A percentile compares a stretch with the other conserved stretches of the same genome.
Evolutionary conservation across 2,113 vertebrate species (phyloP).

Genomic region (rat (Rattus norvegicus)): GRCr8 NC_086019.1:227858001-227858500

Average conservation of each 20-base stretch:
- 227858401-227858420: neutral
- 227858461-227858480: constrained; percentile 27
- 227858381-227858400: constrained; percentile 40
- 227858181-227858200: neutral
- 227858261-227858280: neutral
- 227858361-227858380: constrained; percentile 36
- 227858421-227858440: neutral
- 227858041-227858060: neutral
- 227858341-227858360: constrained; percentile 19
- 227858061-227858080: neutral
- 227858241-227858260: neutral
- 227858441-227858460: constrained; percentile 34
- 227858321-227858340: constrained; percentile 18
- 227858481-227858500: neutral
- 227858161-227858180: neutral
- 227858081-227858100: neutral
- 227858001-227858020: neutral
- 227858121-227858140: neutral
- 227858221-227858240: neutral
- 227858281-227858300: too few relatives aligned
- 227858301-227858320: too few relatives aligned
- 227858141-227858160: neutral
- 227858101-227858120: neutral
- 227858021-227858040: neutral
- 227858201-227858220: neutral